phyloP scores from a whole-genome alignment of 2,888 invertebrate species.

The Eulithis testata region DNA sequence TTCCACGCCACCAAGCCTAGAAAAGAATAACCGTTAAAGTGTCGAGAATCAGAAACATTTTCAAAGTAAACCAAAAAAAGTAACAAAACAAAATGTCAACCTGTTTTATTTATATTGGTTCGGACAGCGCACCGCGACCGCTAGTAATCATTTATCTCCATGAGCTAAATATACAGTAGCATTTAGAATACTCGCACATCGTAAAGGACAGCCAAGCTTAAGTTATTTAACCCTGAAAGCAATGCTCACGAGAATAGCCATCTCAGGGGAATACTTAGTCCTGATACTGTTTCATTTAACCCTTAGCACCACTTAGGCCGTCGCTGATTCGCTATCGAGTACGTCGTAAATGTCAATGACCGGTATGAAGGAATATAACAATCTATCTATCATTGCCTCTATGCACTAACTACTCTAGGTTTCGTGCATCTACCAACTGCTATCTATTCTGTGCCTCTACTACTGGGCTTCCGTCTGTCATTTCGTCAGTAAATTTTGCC shows the following conservation, averaged over 20 bases:
- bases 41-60: background rate
- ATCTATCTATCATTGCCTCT: too few species aligned
- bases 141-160: conserved; percentile 57
- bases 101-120: conserved; percentile 22
- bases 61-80: conserved; percentile 17
- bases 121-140: conserved; percentile 38
- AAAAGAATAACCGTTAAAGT: background rate
- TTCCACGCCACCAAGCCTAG: background rate
- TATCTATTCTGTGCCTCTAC: too few species aligned
- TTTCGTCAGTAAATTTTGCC: too few species aligned
- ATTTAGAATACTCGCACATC: conserved; percentile 61
- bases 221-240: conserved; percentile 83
- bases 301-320: conserved; percentile 36
- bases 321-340: background rate
- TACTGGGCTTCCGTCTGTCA: too few species aligned
- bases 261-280: conserved; percentile 60
- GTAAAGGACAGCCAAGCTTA: conserved; percentile 63
- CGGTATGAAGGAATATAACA: background rate
- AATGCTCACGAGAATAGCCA: conserved; percentile 70
- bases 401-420: too few species aligned
- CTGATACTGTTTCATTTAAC: conserved; percentile 27
- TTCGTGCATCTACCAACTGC: too few species aligned
- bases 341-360: background rate
- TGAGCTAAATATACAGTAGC: conserved; percentile 62
- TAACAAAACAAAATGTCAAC: conserved; percentile 21